Evolutionary conservation across 1,140 invertebrate genomes (phyloP), one percentile per base, ranked within the genome.

Genomic region (Drosophila guanche): DNA sequence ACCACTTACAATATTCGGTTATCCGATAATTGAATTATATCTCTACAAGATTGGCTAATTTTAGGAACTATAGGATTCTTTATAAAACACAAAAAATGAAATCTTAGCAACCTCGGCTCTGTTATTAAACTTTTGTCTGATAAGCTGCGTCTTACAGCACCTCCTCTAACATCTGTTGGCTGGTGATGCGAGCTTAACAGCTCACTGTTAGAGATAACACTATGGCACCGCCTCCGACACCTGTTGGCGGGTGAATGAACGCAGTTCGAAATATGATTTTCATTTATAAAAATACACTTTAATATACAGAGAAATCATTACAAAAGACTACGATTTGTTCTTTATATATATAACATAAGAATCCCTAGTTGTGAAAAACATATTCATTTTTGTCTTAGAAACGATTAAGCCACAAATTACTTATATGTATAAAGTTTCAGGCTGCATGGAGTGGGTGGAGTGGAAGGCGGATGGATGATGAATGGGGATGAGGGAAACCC

Each of bases 361-460:
- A 29, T 58, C 29, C 71, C 74, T 68, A 84, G 60, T 47, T 71
- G 67, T 71, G 69, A 74, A 73, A 84, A 68, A 37, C 37, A 55
- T 41, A 53, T 56, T 56, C 5, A 73, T 77, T 79, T 83, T 78
- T 74, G 84, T 88, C 83, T 86, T 86, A 79, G n/a, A 78, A 67
- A 71, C 78, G 66, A 88, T 71, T 88, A 86, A 68, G 83, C 83
- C 83, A 86, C 83, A 74, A 83, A 68, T 86, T 68, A 68, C 76
- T 67, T 62, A 52, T 41, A 76, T 54, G 50, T 41, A 76, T 57
- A 84, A 69, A 69, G 76, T 68, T 74, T 63, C 29, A 57, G 61
- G 62, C 62, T 53, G 52, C 69, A 51, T 59, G 59, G 33, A 51
- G 52, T 63, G 47, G 46, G 52, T 14, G 46, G 20, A 16, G 27